Percentiles rank a stretch among this genome's conserved stretches.
Conservation (phyloP, 2,113 vertebrate genomes). For the Rhinichthys klamathensis region DNA sequence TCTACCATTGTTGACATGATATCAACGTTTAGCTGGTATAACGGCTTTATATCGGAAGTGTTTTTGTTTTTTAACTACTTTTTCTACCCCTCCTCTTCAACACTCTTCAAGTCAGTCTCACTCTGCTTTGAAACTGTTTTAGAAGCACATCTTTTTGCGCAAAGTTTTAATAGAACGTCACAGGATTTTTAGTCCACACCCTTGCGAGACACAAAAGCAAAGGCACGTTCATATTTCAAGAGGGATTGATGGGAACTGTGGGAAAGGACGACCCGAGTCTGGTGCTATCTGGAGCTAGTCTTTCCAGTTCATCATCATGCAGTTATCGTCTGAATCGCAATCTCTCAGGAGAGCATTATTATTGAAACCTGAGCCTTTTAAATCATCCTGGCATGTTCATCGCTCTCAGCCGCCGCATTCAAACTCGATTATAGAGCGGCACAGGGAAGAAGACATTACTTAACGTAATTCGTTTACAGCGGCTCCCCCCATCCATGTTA, state of each 20-base stretch:
- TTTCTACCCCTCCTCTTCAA: background rate
- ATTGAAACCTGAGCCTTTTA: slow-evolving; percentile 5
- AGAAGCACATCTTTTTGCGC: slow-evolving; percentile 4
- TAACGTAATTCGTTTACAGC: background rate
- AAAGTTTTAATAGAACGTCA: background rate
- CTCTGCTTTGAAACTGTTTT: background rate
- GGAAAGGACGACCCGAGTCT: background rate
- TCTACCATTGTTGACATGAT: slow-evolving; percentile 77
- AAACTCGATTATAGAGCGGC: background rate
- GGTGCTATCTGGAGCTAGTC: slow-evolving; percentile 7
- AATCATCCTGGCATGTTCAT: slow-evolving; percentile 16
- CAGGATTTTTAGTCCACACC: background rate
- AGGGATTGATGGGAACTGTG: background rate
- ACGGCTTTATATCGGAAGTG: slow-evolving; percentile 57
- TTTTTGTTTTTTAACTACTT: slow-evolving; percentile 48
- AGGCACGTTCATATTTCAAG: background rate
- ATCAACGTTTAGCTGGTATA: slow-evolving; percentile 77
- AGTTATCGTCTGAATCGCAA: background rate
- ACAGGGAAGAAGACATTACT: background rate
- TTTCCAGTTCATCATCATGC: background rate
- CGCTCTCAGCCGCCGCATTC: background rate
- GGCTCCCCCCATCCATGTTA: background rate
- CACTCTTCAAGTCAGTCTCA: background rate
- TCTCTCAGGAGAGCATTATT: slow-evolving; percentile 34
- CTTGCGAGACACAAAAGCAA: background rate